Percentiles rank a stretch among this genome's conserved stretches.
These are phyloP conservation scores for Genyomyrus donnyi DNA, from an alignment of 2,113 vertebrate genomes.

Conservation along the genomic window DNA sequence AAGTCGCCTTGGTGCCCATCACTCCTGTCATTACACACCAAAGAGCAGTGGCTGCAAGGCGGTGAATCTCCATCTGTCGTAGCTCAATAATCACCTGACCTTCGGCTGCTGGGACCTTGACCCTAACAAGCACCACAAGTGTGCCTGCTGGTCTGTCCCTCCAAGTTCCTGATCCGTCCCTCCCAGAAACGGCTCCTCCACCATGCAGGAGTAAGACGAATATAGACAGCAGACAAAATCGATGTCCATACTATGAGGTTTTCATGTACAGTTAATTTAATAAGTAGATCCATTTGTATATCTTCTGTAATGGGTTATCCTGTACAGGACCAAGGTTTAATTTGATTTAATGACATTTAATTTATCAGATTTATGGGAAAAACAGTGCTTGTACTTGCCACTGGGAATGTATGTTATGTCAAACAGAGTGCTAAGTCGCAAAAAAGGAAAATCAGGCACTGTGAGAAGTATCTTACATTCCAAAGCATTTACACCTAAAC, in stretches of 20 bases:
- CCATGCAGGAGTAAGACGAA: neutral
- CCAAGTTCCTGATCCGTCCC: neutral
- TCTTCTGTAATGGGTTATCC: neutral
- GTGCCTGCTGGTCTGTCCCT: constrained; percentile 34
- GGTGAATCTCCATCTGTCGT: constrained; percentile 55
- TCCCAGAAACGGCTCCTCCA: neutral
- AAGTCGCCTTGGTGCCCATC: neutral
- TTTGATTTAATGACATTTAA: neutral
- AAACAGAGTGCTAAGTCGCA: neutral
- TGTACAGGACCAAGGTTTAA: neutral
- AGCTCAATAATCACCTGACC: constrained; percentile 48
- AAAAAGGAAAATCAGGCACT: neutral
- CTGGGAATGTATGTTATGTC: neutral
- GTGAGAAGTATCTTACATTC: neutral
- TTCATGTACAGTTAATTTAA: neutral
- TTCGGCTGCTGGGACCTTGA: constrained; percentile 43
- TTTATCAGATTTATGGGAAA: neutral
- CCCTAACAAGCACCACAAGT: constrained; percentile 35
- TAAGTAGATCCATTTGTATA: neutral
- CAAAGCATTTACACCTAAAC: neutral
- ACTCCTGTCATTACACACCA: constrained; percentile 8
- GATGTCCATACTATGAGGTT: neutral
- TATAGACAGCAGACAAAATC: neutral
- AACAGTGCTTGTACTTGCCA: neutral
- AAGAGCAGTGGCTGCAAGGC: constrained; percentile 31